Evolutionary conservation across 1,140 invertebrate genomes (phyloP).

Genomic region (Rhopalosiphum maidis): DNA sequence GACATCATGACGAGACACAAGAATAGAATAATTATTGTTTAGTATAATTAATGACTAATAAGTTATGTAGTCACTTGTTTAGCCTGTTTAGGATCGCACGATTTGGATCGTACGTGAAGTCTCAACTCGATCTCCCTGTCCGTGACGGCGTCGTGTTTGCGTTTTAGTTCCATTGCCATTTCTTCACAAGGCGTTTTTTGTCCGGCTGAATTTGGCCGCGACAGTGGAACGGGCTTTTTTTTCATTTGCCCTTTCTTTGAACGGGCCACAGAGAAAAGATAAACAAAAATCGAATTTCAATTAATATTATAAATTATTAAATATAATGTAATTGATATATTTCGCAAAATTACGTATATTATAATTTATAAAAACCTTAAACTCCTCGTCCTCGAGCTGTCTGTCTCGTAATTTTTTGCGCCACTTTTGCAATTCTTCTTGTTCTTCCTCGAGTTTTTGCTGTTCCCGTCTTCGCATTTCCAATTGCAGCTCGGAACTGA

Average conservation of each 20-base stretch:
- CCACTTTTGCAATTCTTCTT: slow-evolving; percentile 41
- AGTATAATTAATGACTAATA: background rate
- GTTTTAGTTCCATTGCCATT: slow-evolving; percentile 45
- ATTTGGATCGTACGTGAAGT: slow-evolving; percentile 30
- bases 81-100: slow-evolving; percentile 32
- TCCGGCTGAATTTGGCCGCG: slow-evolving; percentile 16
- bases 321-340: background rate
- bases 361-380: slow-evolving; percentile 24
- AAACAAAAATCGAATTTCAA: background rate
- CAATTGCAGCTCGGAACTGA: slow-evolving; percentile 36
- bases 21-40: background rate
- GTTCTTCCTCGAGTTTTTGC: slow-evolving; percentile 38
- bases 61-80: slow-evolving; percentile 22
- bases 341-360: background rate
- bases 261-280: too few relatives aligned
- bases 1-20: background rate
- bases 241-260: slow-evolving; percentile 42
- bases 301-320: background rate
- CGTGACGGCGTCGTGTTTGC: slow-evolving; percentile 34
- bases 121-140: slow-evolving; percentile 43
- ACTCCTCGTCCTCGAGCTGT: slow-evolving; percentile 37
- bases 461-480: slow-evolving; percentile 23
- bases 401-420: slow-evolving; percentile 42
- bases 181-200: slow-evolving; percentile 36
- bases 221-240: slow-evolving; percentile 30